phyloP scores from a whole-genome alignment of 2,113 vertebrate species.

The Stigmatopora argus region DNA sequence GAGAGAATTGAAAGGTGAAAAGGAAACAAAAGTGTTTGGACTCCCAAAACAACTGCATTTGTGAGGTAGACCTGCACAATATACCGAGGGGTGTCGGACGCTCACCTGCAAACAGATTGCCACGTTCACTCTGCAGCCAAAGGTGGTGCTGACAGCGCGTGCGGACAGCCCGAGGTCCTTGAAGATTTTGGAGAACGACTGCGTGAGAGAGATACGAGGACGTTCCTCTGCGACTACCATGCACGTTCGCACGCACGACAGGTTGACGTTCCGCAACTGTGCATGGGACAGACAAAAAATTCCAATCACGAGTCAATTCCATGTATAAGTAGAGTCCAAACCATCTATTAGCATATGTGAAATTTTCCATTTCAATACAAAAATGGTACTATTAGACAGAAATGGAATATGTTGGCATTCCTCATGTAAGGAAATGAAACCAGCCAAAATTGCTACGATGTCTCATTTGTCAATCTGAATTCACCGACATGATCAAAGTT shows the following conservation, averaged over 20 bases:
- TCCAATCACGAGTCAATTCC: too few species aligned
- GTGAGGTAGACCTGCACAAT: not conserved
- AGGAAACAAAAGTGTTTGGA: not conserved
- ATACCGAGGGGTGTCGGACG: not conserved
- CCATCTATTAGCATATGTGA: too few species aligned
- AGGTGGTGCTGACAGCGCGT: conserved; percentile 93
- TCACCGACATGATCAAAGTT: too few species aligned
- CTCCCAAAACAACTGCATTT: not conserved
- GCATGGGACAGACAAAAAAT: not conserved
- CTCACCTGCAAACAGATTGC: conserved; percentile 91
- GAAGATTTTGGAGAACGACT: conserved; percentile 95
- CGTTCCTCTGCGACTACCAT: conserved; percentile 98
- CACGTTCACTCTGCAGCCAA: conserved; percentile 93
- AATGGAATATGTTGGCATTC: too few species aligned
- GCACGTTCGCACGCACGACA: conserved; percentile 91
- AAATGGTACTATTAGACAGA: too few species aligned
- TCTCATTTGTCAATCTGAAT: too few species aligned
- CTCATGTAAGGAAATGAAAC: too few species aligned
- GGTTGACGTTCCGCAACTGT: conserved; percentile 85
- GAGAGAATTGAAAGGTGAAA: conserved; percentile 11
- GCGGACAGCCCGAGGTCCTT: conserved; percentile 90
- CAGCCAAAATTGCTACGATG: too few species aligned
- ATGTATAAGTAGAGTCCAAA: too few species aligned
- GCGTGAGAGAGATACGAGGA: conserved; percentile 82
- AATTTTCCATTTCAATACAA: too few species aligned